phyloP scores from a whole-genome alignment of 1,140 invertebrate species.

The Lasioglossum baleicum region DNA sequence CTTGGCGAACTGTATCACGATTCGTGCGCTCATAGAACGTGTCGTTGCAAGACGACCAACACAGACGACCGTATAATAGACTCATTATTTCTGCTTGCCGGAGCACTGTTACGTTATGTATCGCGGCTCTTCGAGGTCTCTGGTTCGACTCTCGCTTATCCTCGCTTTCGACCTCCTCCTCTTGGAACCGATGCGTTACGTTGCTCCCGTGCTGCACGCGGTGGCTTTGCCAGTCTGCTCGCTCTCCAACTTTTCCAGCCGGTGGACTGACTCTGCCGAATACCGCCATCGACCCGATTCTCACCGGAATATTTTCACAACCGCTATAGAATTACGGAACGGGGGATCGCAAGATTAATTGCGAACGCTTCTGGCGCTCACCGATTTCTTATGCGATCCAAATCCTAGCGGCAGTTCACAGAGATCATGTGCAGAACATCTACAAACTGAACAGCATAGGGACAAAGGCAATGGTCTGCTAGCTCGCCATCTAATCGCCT shows the following conservation, averaged over 20 bases:
- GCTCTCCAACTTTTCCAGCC: slow-evolving; percentile 27
- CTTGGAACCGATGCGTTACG: slow-evolving; percentile 67
- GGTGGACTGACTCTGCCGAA: not conserved
- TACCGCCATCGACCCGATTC: slow-evolving; percentile 5
- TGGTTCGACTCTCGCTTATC: slow-evolving; percentile 75
- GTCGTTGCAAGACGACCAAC: slow-evolving; percentile 62
- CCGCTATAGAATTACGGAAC: not conserved
- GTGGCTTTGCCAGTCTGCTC: not conserved
- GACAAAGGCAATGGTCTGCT: too few species aligned
- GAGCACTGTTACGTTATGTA: slow-evolving; percentile 75
- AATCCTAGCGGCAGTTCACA: too few species aligned
- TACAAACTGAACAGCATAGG: too few species aligned
- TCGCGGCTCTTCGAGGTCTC: slow-evolving; percentile 71
- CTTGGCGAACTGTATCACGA: slow-evolving; percentile 36
- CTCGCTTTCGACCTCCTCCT: slow-evolving; percentile 73
- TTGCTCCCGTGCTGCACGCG: slow-evolving; percentile 1
- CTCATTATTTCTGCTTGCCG: slow-evolving; percentile 76
- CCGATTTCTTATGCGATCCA: not conserved
- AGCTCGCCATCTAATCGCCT: too few species aligned
- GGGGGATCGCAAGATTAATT: too few species aligned
- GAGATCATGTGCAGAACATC: too few species aligned
- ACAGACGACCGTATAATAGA: slow-evolving; percentile 73
- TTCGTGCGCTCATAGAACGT: slow-evolving; percentile 21
- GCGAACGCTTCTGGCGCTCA: too few species aligned
- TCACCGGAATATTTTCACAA: slow-evolving; percentile 13